Base-by-base conservation (phyloP, 2,888 invertebrate species). In the Spialia ferax region DNA sequence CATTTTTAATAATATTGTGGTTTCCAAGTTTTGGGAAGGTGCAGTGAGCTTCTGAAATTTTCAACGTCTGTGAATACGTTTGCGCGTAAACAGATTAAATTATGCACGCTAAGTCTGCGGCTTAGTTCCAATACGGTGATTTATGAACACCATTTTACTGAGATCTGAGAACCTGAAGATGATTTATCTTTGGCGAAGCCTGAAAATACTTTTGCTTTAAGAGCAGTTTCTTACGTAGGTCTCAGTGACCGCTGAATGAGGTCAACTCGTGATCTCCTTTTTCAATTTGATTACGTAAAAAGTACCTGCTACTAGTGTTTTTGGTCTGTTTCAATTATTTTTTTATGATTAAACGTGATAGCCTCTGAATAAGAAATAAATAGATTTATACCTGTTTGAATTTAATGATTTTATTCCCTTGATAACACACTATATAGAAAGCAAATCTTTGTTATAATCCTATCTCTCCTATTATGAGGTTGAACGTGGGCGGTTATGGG, bases 1-100 rank as follows among this genome's bases (percentile, higher is more conserved):
- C 70, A 66, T 74, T 72, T 75, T 75, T 72, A 70, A 71, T 70
- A 73, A 72, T 70, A 72, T 72, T 70, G 70, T 66, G 55, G 50
- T 38, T 38, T 42, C 42, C 2, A 4, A 22, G 22, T 7, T 8
- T 35, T 61, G 7, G 3, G 18, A 48, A 32, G 32, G 32, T 1
- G n/a, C 15, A 23, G 26, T 18, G 54, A n/a, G 18, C 38, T 42
- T 23, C 29, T 54, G 15, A 26, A 54, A 26, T 29, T 26, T 54
- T 35, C 18, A 32, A 32, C 18, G 18, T 55, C 18, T 50, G 50
- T 50, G 23, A 52, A 52, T 23, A 52, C 22, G 52, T 23, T 52
- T 23, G 20, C 20, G 45, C 45, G 20, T 50, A 50, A 50, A 50
- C 48, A 50, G 48, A 50, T 50, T 54, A 54, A 54, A 54, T 54